Conservation (phyloP, 2,797 vertebrate genomes). For the Argyrosomus regius region DNA sequence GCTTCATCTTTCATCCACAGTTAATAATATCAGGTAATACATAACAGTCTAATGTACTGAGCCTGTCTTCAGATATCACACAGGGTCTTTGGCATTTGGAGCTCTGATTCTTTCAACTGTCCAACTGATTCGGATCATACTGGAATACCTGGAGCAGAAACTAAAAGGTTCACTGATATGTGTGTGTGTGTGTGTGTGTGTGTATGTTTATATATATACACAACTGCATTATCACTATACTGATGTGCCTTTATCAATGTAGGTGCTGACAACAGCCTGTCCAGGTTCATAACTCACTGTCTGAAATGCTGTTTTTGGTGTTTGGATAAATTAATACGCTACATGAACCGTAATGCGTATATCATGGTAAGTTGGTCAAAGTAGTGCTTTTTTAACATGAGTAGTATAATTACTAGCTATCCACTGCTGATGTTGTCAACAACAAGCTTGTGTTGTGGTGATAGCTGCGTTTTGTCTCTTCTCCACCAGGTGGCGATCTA, state of each 20-base stretch:
- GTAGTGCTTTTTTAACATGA: not conserved
- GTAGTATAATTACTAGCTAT: not conserved
- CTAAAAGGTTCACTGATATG: slow-evolving; percentile 84
- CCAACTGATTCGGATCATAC: slow-evolving; percentile 87
- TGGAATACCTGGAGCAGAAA: slow-evolving; percentile 92
- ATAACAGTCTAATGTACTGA: not conserved
- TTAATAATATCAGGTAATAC: not conserved
- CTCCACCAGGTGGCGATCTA: slow-evolving; percentile 91
- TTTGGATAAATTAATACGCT: slow-evolving; percentile 91
- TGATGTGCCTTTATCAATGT: slow-evolving; percentile 31
- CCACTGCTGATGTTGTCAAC: not conserved
- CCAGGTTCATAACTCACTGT: slow-evolving; percentile 90
- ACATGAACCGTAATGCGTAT: slow-evolving; percentile 94
- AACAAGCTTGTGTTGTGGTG: not conserved
- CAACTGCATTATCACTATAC: not conserved
- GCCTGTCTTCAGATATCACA: slow-evolving; percentile 88
- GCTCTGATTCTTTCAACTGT: slow-evolving; percentile 90
- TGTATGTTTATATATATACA: too few species aligned
- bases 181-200: too few species aligned
- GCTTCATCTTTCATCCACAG: not conserved
- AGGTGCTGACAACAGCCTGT: slow-evolving; percentile 87
- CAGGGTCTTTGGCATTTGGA: slow-evolving; percentile 94
- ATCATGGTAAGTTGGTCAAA: slow-evolving; percentile 90
- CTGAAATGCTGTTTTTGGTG: slow-evolving; percentile 95
- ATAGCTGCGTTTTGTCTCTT: not conserved